Base-by-base conservation (phyloP, 2,797 vertebrate genomes). In the Crax fasciolata region DNA sequence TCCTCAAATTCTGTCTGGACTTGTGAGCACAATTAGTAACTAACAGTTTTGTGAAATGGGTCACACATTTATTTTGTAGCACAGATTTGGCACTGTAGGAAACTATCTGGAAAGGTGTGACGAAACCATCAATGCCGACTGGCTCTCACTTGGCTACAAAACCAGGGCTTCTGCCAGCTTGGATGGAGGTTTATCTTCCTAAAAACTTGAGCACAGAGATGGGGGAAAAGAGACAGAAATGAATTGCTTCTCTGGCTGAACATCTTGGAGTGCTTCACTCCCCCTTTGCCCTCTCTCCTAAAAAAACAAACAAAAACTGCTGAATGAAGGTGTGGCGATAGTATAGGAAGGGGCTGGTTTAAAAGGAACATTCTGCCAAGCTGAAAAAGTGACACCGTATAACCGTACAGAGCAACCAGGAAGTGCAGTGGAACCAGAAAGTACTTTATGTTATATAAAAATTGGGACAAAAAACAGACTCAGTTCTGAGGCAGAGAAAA, bases 191-290 rank as follows among this genome's bases (percentile, higher is more conserved):
- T 77, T 72, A 49, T 58, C 21, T 68, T 80, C 49, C 28, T n/a
- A 62, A 71, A 27, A 68, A 44, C 39, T 41, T 49, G 11, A 68
- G 51, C 32, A 49, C 32, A 58, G 19, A 78, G 21, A 4, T 46
- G 5, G 8, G 6, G 20, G 7, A 52, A 52, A 0, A 10, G 7
- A 23, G 19, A 8, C 51, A 21, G 27, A 28, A 44, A 0, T 27
- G 5, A 84, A 89, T 3, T 49, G 21, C 9, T 59, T 5, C 10
- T 9, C 5, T 3, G 44, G 41, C 28, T 28, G 46, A 74, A 43
- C 5, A 81, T 44, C 10, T 49, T 39, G 10, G 52, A 80, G 44
- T 48, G 8, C 15, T 74, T 77, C 13, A n/a, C 21, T 32, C 11
- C 21, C 39, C 9, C 16, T 55, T 20, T 17, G 4, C 25, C 25